Base-by-base conservation (phyloP, 1,140 invertebrate species). In the Diprion similis region DNA sequence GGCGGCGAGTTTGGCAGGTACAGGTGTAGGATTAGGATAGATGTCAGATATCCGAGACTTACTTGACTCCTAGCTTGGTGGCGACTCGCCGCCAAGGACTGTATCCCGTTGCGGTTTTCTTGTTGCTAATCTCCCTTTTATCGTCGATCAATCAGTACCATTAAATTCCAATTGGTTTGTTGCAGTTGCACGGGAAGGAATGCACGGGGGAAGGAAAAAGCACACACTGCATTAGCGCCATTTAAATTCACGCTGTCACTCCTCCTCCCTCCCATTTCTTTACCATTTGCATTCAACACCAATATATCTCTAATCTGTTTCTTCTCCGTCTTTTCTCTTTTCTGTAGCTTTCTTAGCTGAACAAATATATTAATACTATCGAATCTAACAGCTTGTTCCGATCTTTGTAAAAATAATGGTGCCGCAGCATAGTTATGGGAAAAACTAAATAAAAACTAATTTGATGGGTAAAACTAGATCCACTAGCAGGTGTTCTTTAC, bases 11-110 rank as follows among this genome's bases (percentile, higher is more conserved):
- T 17, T 59, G 51, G 51, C 51, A 80, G 77, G 80, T 79, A 80
- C 72, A 76, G 73, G 71, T 75, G 74, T 73, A 78, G 75, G 70
- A 76, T 46, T 74, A 72, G 75, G 73, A 72, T 18, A 68, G 11
- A 68, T 68, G 71, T 70, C 82, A 83, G 80, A 82, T 79, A 79
- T 80, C 77, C 78, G 79, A 81, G 85, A 96, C 95, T 96, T 95
- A 96, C 95, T 96, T 95, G 90, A 96, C 94, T 92, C 95, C 95
- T 82, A 96, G 93, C 89, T 96, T 96, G 88, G 94, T 95, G 87
- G 95, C 95, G 86, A 96, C 95, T 88, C 95, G 92, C 83, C 94
- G 92, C 95, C 95, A 96, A 89, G 95, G 95, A 83, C 94, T 95
- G 91, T 95, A 95, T 90, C 94, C 84, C 81, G 85, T 83, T 80